phyloP scores from a whole-genome alignment of 2,797 vertebrate genomes.

The Valencia hispanica region DNA sequence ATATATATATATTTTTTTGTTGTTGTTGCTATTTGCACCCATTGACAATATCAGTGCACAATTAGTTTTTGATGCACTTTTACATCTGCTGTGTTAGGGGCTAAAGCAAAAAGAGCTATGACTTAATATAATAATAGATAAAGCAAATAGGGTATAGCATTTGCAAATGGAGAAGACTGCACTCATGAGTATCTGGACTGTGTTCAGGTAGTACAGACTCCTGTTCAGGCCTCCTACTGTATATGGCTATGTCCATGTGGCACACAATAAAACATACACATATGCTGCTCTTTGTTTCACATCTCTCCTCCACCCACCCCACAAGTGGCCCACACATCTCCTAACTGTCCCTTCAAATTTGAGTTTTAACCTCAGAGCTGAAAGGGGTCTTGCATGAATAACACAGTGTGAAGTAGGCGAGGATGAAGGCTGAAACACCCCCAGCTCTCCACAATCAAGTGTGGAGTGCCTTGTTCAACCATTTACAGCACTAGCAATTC shows the following conservation, averaged over 20 bases:
- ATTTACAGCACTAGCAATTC: constrained; percentile 31
- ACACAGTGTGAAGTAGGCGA: constrained; percentile 6
- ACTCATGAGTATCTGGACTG: constrained; percentile 30
- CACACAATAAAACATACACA: constrained; percentile 60
- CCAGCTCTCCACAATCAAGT: constrained; percentile 41
- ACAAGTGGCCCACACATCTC: constrained; percentile 14
- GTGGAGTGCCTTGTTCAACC: constrained; percentile 58
- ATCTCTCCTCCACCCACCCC: constrained; percentile 12
- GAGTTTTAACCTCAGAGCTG: constrained; percentile 63
- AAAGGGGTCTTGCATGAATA: constrained; percentile 39
- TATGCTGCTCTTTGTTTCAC: constrained; percentile 58
- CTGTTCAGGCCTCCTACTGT: constrained; percentile 31
- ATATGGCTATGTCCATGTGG: constrained; percentile 57
- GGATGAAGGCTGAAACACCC: constrained; percentile 3
- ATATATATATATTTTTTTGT: too few relatives aligned
- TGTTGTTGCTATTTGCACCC: too few relatives aligned
- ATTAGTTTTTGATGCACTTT: too few relatives aligned
- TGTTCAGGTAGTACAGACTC: constrained; percentile 2
- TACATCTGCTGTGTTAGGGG: too few relatives aligned
- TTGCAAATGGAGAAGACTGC: too few relatives aligned
- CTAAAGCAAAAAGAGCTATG: too few relatives aligned
- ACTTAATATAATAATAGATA: too few relatives aligned
- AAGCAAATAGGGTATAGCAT: too few relatives aligned
- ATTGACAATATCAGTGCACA: too few relatives aligned
- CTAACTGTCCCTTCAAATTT: constrained; percentile 35